These are phyloP conservation scores for Deroptyus accipitrinus DNA, from an alignment of 2,113 vertebrate genomes.

Conservation along the genomic window DNA sequence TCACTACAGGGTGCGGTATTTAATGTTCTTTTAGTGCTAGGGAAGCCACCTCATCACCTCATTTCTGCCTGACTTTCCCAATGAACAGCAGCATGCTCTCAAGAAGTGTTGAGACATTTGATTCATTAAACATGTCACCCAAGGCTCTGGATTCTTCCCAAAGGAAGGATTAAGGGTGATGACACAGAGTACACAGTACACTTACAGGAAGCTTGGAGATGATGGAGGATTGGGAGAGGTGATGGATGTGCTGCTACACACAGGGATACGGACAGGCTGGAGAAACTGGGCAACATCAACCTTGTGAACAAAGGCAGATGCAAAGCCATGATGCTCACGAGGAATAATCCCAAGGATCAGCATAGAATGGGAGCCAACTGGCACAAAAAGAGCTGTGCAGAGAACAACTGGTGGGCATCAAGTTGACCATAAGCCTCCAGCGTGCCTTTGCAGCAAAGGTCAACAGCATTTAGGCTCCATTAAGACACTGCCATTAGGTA, in stretches of 20 bases:
- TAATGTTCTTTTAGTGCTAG: not conserved
- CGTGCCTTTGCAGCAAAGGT: not conserved
- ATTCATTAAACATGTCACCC: not conserved
- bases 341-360: not conserved
- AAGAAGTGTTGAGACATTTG: not conserved
- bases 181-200: not conserved
- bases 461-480: not conserved
- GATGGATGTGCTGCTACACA: not conserved
- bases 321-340: not conserved
- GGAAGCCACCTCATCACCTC: not conserved
- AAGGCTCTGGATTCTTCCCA: not conserved
- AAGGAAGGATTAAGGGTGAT: not conserved
- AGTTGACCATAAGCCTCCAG: not conserved
- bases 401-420: not conserved
- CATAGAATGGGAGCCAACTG: not conserved
- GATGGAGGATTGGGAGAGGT: not conserved
- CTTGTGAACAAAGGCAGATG: not conserved
- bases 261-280: not conserved
- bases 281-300: not conserved
- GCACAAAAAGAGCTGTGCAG: not conserved
- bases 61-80: not conserved
- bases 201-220: not conserved
- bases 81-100: not conserved
- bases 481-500: not conserved
- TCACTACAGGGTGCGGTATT: not conserved